A percentile compares a stretch with the other conserved stretches of the same genome.
phyloP scores from a whole-genome alignment of 2,797 vertebrate species.

The Galaxias olidus region DNA sequence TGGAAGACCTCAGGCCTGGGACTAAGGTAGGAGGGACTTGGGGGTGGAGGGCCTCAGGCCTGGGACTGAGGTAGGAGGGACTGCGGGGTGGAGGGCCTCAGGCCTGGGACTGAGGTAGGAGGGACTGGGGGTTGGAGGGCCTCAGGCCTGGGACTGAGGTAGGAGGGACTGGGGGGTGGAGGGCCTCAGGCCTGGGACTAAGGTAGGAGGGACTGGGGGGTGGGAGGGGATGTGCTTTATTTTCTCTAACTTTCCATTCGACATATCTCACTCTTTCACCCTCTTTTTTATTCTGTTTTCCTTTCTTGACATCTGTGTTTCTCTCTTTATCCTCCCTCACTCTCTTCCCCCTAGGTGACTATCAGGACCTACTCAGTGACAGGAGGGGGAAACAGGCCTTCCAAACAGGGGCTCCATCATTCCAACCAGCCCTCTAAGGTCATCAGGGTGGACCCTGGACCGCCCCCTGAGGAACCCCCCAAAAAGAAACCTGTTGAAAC shows the following conservation, averaged over 20 bases:
- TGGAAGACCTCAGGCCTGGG: conserved; percentile 87
- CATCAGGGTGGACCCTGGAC: conserved; percentile 18
- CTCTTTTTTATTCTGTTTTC: background rate
- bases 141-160: conserved; percentile 93
- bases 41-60: conserved; percentile 83
- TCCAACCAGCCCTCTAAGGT: conserved; percentile 32
- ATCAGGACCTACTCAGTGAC: conserved; percentile 65
- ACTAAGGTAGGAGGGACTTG: conserved; percentile 83
- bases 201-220: conserved; percentile 67
- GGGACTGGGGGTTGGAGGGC: conserved; percentile 71
- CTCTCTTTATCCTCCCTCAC: background rate
- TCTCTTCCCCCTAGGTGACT: conserved; percentile 59
- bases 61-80: conserved; percentile 86
- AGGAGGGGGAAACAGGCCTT: background rate
- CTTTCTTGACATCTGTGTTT: background rate
- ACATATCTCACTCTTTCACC: too few species aligned
- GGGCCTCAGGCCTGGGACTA: conserved; percentile 89
- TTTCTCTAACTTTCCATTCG: background rate
- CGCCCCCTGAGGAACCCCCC: background rate
- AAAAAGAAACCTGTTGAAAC: conserved; percentile 51
- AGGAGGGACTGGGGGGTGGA: conserved; percentile 58
- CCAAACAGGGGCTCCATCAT: background rate
- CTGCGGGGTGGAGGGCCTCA: conserved; percentile 79
- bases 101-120: conserved; percentile 88
- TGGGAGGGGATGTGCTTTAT: background rate